These are phyloP conservation scores for Drosophila kurseongensis DNA, from an alignment of 1,140 invertebrate species.

Conservation along the genomic window DNA sequence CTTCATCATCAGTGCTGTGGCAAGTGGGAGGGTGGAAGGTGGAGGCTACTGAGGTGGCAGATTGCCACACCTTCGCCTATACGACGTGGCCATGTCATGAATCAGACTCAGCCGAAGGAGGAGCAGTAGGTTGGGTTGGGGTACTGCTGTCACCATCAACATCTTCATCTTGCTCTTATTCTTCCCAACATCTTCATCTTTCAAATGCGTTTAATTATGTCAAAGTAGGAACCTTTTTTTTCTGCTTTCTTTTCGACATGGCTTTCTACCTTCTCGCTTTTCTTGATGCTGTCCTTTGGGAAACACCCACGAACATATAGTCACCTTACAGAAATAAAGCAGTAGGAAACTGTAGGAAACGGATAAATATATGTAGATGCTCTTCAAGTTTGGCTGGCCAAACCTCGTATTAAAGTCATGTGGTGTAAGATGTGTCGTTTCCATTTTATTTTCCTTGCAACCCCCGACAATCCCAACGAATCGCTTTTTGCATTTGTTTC, in stretches of 20 bases:
- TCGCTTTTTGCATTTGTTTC: constrained; percentile 71
- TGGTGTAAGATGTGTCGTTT: constrained; percentile 41
- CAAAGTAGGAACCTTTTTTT: constrained; percentile 65
- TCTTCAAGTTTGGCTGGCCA: constrained; percentile 21
- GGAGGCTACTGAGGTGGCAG: constrained; percentile 12
- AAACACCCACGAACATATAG: constrained; percentile 8
- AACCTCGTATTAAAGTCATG: constrained; percentile 33
- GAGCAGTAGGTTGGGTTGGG: not conserved
- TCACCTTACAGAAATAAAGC: constrained; percentile 3
- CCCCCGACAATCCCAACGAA: constrained; percentile 2
- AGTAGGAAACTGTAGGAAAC: constrained; percentile 10
- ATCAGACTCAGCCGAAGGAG: constrained; percentile 15
- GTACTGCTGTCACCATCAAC: constrained; percentile 20
- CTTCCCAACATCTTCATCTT: constrained; percentile 74
- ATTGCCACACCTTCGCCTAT: constrained; percentile 54
- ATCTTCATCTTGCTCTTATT: constrained; percentile 39
- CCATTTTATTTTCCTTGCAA: constrained; percentile 29
- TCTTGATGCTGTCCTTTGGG: not conserved
- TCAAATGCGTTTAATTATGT: constrained; percentile 82
- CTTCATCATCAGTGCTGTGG: constrained; percentile 60
- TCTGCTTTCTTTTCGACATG: constrained; percentile 1
- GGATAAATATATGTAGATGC: constrained; percentile 22
- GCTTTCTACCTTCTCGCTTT: not conserved
- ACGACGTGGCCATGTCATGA: constrained; percentile 42
- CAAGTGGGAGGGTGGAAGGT: not conserved